phyloP scores from a whole-genome alignment of 37 sponge, comb jelly and placozoan genomes.

The Oscarella lobularis region DNA sequence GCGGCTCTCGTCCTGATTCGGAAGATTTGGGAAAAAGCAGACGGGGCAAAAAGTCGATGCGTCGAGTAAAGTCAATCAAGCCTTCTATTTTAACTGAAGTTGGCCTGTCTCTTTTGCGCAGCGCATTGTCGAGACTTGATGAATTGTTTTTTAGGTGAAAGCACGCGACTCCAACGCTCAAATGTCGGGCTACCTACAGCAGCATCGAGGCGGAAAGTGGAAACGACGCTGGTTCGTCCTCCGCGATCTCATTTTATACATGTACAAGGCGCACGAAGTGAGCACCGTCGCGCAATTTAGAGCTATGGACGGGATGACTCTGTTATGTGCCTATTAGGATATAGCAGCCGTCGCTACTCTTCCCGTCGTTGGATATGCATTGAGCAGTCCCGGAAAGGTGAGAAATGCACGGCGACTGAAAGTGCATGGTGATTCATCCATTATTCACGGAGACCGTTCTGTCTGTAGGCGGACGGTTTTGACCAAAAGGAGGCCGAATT shows the following conservation, averaged over 20 bases:
- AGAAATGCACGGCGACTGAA: no score
- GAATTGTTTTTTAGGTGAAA: slow-evolving; percentile 25
- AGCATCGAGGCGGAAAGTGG: slow-evolving; percentile 32
- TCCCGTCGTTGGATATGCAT: neutral
- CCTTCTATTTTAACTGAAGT: no score
- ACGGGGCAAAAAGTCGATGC: no score
- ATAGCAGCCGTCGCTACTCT: neutral
- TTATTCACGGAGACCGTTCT: no score
- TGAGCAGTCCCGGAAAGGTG: neutral
- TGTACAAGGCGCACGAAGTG: slow-evolving; percentile 68
- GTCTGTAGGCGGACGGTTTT: neutral
- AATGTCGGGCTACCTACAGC: slow-evolving; percentile 61
- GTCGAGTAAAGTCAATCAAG: no score
- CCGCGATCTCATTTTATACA: slow-evolving; percentile 51
- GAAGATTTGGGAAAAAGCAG: no score
- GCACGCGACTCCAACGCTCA: slow-evolving; percentile 58
- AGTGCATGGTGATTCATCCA: no score
- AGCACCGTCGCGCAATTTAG: slow-evolving; percentile 3
- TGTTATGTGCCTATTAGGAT: neutral
- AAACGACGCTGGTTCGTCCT: slow-evolving; percentile 69
- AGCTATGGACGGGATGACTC: neutral
- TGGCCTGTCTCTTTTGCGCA: no score
- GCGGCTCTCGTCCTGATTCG: no score
- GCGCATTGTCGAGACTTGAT: neutral
- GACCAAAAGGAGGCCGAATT: neutral